These are phyloP conservation scores for Zaprionus capensis DNA, from an alignment of 1,140 invertebrate genomes.

Conservation along the genomic window DNA sequence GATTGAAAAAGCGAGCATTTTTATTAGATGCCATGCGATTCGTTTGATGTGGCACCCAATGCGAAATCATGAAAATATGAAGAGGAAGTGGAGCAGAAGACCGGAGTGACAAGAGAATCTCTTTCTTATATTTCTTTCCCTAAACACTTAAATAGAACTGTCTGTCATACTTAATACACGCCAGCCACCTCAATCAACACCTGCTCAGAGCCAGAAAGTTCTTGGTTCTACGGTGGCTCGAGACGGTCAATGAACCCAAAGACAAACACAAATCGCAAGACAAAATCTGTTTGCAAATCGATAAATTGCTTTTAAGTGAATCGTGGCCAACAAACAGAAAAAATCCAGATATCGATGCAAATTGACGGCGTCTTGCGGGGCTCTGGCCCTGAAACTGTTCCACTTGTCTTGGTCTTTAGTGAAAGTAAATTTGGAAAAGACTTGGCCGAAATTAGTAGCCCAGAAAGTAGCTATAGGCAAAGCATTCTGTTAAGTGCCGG, in stretches of 20 bases:
- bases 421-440: conserved; percentile 65
- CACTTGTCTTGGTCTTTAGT: conserved; percentile 38
- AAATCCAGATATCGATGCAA: conserved; percentile 46
- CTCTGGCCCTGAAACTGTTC: not conserved
- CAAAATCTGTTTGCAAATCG: not conserved
- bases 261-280: not conserved
- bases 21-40: conserved; percentile 29
- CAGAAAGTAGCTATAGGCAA: conserved; percentile 47
- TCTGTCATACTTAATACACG: not conserved
- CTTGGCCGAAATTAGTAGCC: conserved; percentile 59
- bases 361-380: conserved; percentile 8
- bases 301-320: not conserved
- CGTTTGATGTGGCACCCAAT: not conserved
- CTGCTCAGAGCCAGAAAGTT: not conserved
- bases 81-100: not conserved
- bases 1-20: conserved; percentile 29
- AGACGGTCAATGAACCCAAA: conserved; percentile 14
- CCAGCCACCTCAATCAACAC: not conserved
- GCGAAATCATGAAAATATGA: not conserved
- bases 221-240: not conserved
- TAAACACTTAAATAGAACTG: not conserved
- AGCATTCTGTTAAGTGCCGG: conserved; percentile 41
- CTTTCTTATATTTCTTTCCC: not conserved
- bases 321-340: conserved; percentile 3
- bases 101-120: not conserved